phyloP scores from a whole-genome alignment of 1,140 invertebrate species.

The Portunus trituberculatus region DNA sequence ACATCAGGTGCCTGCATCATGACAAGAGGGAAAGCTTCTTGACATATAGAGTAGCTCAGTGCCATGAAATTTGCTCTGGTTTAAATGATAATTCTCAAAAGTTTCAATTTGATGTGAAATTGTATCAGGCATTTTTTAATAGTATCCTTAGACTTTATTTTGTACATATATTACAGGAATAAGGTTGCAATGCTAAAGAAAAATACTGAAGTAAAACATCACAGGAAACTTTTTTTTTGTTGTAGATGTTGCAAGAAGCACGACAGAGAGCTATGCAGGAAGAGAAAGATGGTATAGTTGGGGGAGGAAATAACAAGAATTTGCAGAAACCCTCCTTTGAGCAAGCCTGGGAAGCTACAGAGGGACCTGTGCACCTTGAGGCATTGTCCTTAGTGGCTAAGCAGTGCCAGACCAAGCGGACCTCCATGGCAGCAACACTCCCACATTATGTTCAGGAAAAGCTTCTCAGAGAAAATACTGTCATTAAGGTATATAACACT shows the following conservation, averaged over 20 bases:
- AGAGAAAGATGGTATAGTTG: conserved; percentile 84
- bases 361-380: conserved; percentile 91
- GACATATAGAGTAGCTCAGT: no score
- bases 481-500: conserved; percentile 58
- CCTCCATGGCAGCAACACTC: conserved; percentile 25
- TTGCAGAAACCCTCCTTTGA: conserved; percentile 86
- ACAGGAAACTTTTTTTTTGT: conserved; percentile 73
- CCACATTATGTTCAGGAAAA: conserved; percentile 49
- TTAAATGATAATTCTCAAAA: no score
- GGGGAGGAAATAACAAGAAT: conserved; percentile 81
- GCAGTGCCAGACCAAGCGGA: conserved; percentile 84
- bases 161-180: no score
- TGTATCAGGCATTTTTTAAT: neutral
- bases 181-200: neutral
- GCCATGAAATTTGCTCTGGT: no score
- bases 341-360: conserved; percentile 93
- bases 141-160: no score
- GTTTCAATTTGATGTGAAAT: neutral
- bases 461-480: conserved; percentile 36
- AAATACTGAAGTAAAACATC: neutral
- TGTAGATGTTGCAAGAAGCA: conserved; percentile 89
- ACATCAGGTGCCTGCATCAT: no score
- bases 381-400: conserved; percentile 93
- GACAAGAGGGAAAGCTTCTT: no score
- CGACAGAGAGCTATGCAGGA: conserved; percentile 89